Evolutionary conservation across 1,140 invertebrate species (phyloP).

Genomic region (Sogatella furcifera): DNA sequence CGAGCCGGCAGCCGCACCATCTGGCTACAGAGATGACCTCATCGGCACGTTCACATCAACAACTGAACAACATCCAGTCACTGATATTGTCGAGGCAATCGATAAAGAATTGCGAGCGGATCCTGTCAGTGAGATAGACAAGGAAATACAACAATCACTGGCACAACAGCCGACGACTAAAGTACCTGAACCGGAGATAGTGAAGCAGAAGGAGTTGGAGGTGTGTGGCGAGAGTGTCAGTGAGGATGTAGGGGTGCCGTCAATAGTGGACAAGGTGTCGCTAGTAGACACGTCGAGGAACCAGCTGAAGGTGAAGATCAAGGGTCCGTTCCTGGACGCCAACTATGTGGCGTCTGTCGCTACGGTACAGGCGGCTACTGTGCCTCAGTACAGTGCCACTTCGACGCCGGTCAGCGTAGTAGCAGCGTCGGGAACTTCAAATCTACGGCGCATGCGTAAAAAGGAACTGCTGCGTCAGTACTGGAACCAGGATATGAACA

Average conservation of each 20-base stretch:
- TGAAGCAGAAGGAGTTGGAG: slow-evolving; percentile 19
- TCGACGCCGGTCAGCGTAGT: slow-evolving; percentile 23
- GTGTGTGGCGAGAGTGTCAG: slow-evolving; percentile 31
- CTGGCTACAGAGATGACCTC: slow-evolving; percentile 48
- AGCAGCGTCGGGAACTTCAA: slow-evolving; percentile 46
- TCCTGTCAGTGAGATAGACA: slow-evolving; percentile 24
- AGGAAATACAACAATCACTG: too few relatives aligned
- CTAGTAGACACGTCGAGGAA: slow-evolving; percentile 64
- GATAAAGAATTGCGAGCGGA: slow-evolving; percentile 61
- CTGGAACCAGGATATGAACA: slow-evolving; percentile 76
- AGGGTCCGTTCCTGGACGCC: slow-evolving; percentile 70
- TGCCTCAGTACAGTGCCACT: too few relatives aligned
- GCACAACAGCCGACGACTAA: slow-evolving; percentile 2
- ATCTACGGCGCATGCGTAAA: slow-evolving; percentile 74
- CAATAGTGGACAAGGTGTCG: slow-evolving; percentile 34
- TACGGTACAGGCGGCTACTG: slow-evolving; percentile 38
- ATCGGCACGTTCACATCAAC: slow-evolving; percentile 48
- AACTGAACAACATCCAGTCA: slow-evolving; percentile 46
- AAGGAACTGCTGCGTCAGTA: slow-evolving; percentile 77
- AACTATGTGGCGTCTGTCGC: slow-evolving; percentile 49
- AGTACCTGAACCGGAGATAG: neutral
- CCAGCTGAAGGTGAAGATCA: slow-evolving; percentile 82
- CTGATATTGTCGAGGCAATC: slow-evolving; percentile 62
- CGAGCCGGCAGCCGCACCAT: slow-evolving; percentile 28
- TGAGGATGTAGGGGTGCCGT: neutral